Conservation (phyloP, 2,113 vertebrate genomes). For the Heloderma charlesbogerti region DNA sequence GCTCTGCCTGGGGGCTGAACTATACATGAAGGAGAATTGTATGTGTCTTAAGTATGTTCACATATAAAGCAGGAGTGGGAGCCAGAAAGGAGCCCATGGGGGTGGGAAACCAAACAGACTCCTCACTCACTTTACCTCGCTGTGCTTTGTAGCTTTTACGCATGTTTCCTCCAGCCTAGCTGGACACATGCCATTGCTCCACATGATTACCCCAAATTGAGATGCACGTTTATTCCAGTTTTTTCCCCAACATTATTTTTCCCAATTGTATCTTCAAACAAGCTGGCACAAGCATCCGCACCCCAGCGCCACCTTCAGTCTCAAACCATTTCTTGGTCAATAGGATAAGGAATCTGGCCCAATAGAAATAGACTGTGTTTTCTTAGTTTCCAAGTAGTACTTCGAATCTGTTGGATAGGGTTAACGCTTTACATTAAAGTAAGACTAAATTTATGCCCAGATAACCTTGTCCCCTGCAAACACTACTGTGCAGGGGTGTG, state of each 20-base stretch:
- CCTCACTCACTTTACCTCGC: too few relatives aligned
- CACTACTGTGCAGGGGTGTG: not conserved
- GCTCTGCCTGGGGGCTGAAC: not conserved
- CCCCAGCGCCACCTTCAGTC: too few relatives aligned
- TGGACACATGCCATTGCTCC: not conserved
- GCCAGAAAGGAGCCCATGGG: too few relatives aligned
- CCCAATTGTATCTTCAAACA: not conserved
- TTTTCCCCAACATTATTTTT: not conserved
- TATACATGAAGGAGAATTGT: not conserved
- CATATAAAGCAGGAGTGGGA: too few relatives aligned
- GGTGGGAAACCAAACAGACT: too few relatives aligned
- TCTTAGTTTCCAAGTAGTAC: too few relatives aligned
- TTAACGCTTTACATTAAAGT: not conserved
- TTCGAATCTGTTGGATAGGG: not conserved
- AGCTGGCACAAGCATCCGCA: too few relatives aligned
- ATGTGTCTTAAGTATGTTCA: not conserved
- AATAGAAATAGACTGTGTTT: too few relatives aligned
- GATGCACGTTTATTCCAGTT: not conserved
- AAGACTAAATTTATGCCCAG: not conserved
- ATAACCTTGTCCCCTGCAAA: not conserved
- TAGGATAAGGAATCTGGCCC: not conserved
- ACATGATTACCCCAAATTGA: not conserved
- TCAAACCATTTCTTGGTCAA: not conserved
- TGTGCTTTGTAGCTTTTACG: not conserved
- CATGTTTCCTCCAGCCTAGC: not conserved